Base-by-base conservation (phyloP, 1,140 invertebrate species). In the Pinna nobilis region DNA sequence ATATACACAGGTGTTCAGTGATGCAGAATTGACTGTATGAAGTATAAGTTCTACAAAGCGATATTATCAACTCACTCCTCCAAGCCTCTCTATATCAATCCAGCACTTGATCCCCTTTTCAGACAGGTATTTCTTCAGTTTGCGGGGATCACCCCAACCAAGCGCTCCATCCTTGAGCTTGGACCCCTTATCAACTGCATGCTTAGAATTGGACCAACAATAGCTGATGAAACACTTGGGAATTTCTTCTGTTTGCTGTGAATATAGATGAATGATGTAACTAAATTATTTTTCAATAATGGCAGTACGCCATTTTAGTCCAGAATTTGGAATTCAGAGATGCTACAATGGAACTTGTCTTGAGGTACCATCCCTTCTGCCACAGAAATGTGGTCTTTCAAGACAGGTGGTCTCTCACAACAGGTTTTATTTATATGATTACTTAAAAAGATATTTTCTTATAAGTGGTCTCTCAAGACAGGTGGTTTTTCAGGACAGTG, bases 201-300 rank as follows among this genome's bases (percentile, higher is more conserved):
- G 74, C 50, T 79, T 74, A 11, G 88, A 89, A 51, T 89, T 89
- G 9, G 78, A 55, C 87, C 87, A 88, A 68, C 86, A 87, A 66
- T 89, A 89, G 64, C 86, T 87, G 20, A 89, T 82, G 63, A 89
- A 89, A 39, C 82, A 80, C n/a, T 83, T 68, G 20, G 81, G 78
- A 15, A 63, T 32, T 9, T 76, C 47, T 57, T 75, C 78, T 63
- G n/a, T 50, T 13, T 3, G 25, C 15, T 20, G 47, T 18, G 3
- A 50, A 50, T 20, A 50, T 13, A 15, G 5, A 3, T 4, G 47
- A 3, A 50, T 20, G 25, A 20, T 50, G n/a, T n/a, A n/a, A n/a
- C n/a, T n/a, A n/a, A n/a, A 15, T 50, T 50, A 20, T 50, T 50
- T 50, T 20, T 13, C 3, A 13, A 25, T 50, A 50, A 50, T 3